These are phyloP conservation scores for Cataglyphis cursor DNA, from an alignment of 2,888 invertebrate species.

Conservation along the genomic window DNA sequence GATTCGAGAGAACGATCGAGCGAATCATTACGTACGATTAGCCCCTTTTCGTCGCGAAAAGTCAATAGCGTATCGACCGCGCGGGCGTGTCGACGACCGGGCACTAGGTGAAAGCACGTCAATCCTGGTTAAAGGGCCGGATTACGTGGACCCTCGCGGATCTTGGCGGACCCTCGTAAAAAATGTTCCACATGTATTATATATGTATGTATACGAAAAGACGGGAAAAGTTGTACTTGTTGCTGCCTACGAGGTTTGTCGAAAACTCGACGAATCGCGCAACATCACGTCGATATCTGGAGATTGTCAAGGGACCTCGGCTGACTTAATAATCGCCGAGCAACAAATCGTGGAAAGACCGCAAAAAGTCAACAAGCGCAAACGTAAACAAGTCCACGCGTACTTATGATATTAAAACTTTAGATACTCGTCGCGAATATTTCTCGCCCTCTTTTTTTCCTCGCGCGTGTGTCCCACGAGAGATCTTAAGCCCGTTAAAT, in stretches of 20 bases:
- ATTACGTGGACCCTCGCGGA: slow-evolving; percentile 29
- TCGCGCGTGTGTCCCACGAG: background rate
- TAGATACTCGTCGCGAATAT: background rate
- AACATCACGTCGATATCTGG: slow-evolving; percentile 26
- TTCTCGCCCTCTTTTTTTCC: background rate
- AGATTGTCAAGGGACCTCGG: background rate
- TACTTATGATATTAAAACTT: slow-evolving; percentile 5
- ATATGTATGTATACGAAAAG: slow-evolving; percentile 44
- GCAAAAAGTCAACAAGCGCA: background rate
- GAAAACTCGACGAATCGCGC: slow-evolving; percentile 6
- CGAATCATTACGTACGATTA: slow-evolving; percentile 64
- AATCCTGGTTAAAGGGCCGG: slow-evolving; percentile 57
- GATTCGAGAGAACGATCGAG: slow-evolving; percentile 14
- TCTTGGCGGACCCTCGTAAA: slow-evolving; percentile 46
- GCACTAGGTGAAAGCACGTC: slow-evolving; percentile 70
- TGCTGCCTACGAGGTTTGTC: slow-evolving; percentile 47
- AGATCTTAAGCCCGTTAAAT: slow-evolving; percentile 7
- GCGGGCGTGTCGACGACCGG: slow-evolving; percentile 70
- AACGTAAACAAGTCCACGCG: background rate
- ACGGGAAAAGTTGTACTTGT: slow-evolving; percentile 61
- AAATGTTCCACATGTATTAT: slow-evolving; percentile 36
- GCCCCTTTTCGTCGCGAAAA: slow-evolving; percentile 54
- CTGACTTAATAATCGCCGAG: slow-evolving; percentile 10
- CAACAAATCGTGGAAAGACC: background rate
- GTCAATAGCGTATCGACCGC: slow-evolving; percentile 74